phyloP scores from a whole-genome alignment of 1,140 invertebrate species.

The Megalonaias nervosa region DNA sequence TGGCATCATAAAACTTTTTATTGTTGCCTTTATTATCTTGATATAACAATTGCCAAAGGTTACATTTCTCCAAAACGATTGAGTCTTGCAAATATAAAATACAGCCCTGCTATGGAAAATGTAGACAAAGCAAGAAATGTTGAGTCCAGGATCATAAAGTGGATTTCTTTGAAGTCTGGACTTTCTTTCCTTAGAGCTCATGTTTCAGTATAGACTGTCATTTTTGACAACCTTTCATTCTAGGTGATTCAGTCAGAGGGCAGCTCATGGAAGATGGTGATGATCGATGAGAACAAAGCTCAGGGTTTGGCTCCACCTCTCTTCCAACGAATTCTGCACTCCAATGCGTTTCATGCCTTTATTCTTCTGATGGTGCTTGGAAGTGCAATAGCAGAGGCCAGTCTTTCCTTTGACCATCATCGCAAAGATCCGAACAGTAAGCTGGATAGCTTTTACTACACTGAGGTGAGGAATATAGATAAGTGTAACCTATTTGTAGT shows the following conservation, averaged over 20 bases:
- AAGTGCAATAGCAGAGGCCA: slow-evolving; percentile 96
- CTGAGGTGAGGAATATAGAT: slow-evolving; percentile 78
- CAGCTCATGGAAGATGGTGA: slow-evolving; percentile 89
- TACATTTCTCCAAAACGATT: too few species aligned
- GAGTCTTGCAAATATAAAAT: too few species aligned
- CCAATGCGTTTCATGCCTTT: slow-evolving; percentile 88
- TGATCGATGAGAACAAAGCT: slow-evolving; percentile 95
- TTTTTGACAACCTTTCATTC: slow-evolving; percentile 39
- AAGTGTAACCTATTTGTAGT: too few species aligned
- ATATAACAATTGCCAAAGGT: too few species aligned
- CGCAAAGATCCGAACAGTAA: slow-evolving; percentile 81
- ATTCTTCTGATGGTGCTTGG: slow-evolving; percentile 96
- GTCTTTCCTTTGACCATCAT: slow-evolving; percentile 97
- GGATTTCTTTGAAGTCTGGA: too few species aligned
- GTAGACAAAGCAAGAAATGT: too few species aligned
- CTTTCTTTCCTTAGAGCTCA: too few species aligned
- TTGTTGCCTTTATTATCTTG: too few species aligned
- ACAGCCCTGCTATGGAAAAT: too few species aligned
- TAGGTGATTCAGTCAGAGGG: slow-evolving; percentile 81
- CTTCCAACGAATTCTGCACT: slow-evolving; percentile 87
- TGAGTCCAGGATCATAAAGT: too few species aligned
- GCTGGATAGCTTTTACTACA: slow-evolving; percentile 93
- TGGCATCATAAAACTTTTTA: too few species aligned
- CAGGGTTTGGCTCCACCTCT: slow-evolving; percentile 88
- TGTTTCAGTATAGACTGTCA: too few species aligned